Evolutionary conservation across 92 coral and sea anemone species (phyloP).

Genomic region (Zoanthus sansibaricus): DNA sequence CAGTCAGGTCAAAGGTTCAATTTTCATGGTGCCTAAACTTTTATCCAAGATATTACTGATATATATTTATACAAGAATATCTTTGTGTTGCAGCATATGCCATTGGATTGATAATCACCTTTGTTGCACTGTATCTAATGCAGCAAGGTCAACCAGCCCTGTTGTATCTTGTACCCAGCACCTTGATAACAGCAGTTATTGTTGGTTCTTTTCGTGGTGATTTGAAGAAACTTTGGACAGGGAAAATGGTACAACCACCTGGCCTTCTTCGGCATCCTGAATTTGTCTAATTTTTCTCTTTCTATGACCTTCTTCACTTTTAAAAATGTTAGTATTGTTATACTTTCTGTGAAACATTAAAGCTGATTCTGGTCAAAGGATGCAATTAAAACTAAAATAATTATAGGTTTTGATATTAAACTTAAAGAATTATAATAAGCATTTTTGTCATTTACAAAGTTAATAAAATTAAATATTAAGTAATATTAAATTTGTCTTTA

Average conservation of each 20-base stretch:
- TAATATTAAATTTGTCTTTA: too few relatives aligned
- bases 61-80: too few relatives aligned
- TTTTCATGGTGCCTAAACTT: too few relatives aligned
- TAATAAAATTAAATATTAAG: too few relatives aligned
- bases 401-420: neutral
- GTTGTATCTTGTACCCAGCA: constrained; percentile 91
- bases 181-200: constrained; percentile 75
- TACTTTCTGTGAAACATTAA: neutral
- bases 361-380: neutral
- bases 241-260: constrained; percentile 81
- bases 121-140: constrained; percentile 91
- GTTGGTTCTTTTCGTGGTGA: constrained; percentile 86
- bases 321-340: constrained; percentile 40
- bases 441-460: too few relatives aligned
- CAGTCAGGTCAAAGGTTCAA: too few relatives aligned
- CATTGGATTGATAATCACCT: constrained; percentile 87
- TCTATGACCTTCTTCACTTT: constrained; percentile 24
- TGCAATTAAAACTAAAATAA: neutral
- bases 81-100: constrained; percentile 85
- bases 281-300: constrained; percentile 64
- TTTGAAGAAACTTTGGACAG: constrained; percentile 90
- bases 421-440: too few relatives aligned
- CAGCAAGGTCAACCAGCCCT: constrained; percentile 97
- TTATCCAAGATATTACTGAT: neutral
- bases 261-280: constrained; percentile 66